Percentiles rank a stretch among this genome's conserved stretches.
Conservation (phyloP, 2,113 vertebrate species). For the Motacilla alba region DNA sequence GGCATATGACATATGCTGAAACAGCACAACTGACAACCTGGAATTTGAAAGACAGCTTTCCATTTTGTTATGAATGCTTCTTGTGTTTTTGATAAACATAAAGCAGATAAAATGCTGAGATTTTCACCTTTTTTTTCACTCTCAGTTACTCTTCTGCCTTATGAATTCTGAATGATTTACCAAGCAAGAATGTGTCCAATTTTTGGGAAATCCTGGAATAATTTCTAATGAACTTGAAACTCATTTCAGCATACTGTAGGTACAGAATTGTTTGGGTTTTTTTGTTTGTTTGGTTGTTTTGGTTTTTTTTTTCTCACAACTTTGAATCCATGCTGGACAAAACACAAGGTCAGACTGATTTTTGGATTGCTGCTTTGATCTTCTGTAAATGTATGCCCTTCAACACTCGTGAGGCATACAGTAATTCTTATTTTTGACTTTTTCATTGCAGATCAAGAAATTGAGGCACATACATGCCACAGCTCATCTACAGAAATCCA, state of each 20-base stretch:
- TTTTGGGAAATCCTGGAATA: background rate
- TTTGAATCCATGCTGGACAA: background rate
- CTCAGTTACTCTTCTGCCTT: background rate
- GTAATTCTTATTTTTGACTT: background rate
- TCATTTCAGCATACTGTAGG: background rate
- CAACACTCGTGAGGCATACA: background rate
- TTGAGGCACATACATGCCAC: background rate
- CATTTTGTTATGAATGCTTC: background rate
- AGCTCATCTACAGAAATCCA: background rate
- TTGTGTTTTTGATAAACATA: background rate
- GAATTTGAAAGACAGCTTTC: background rate
- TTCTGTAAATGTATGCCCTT: background rate
- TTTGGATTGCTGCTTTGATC: background rate
- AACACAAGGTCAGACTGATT: background rate
- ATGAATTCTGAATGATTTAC: background rate
- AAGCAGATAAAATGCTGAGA: background rate
- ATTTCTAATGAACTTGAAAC: background rate
- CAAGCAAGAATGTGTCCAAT: rapidly evolving
- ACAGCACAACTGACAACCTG: background rate
- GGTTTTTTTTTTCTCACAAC: too few relatives aligned
- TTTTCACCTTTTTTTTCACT: background rate
- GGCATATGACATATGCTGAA: background rate
- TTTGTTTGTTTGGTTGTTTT: too few relatives aligned
- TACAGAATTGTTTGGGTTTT: background rate
- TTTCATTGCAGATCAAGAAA: background rate